Evolutionary conservation across 2,113 vertebrate species (phyloP), one percentile per base, ranked within the genome.

Genomic region (Takifugu bimaculatus): DNA sequence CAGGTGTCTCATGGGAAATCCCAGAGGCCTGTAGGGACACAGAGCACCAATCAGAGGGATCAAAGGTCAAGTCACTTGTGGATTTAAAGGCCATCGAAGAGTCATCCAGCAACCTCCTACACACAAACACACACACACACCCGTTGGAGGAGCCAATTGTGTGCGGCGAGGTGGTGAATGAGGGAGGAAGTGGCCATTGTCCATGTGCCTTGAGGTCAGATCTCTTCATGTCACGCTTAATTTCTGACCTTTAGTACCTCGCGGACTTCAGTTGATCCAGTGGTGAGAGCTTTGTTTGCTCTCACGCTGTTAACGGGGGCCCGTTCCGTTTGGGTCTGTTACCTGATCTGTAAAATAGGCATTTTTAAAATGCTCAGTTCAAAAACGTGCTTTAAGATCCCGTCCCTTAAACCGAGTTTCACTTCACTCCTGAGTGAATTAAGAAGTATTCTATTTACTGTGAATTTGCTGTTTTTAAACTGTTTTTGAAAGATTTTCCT

Each of bases 161-260:
- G 60, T 54, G 53, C 47, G 1, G 50, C 51, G 65, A 72, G 55
- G 51, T 68, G 70, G 57, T 74, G 75, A 83, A 79, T 79, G 59
- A 71, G 62, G 26, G 66, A 74, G 80, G 85, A 88, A 73, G 70
- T 85, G 79, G 78, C 74, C 77, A 77, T 87, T 88, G 83, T 88
- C 72, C 60, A 4, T 50, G 10, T 73, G 72, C 69, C 85, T 69
- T 13, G 7, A 77, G 79, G 79, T 85, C 83, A 82, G 20, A 61
- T 25, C 64, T 74, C 67, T 67, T 74, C 44, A 67, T 74, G 61
- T 69, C 65, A 54, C 66, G 54, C 75, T 77, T 72, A 32, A 79
- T 86, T 80, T 70, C 45, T 79, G 70, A 72, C 70, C 77, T 71
- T 49, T 27, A 64, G 72, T 63, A 67, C 25, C 13, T 11, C 0